These are phyloP conservation scores for Thryonomys swinderianus DNA, from an alignment of 2,113 vertebrate genomes.

Conservation along the genomic window DNA sequence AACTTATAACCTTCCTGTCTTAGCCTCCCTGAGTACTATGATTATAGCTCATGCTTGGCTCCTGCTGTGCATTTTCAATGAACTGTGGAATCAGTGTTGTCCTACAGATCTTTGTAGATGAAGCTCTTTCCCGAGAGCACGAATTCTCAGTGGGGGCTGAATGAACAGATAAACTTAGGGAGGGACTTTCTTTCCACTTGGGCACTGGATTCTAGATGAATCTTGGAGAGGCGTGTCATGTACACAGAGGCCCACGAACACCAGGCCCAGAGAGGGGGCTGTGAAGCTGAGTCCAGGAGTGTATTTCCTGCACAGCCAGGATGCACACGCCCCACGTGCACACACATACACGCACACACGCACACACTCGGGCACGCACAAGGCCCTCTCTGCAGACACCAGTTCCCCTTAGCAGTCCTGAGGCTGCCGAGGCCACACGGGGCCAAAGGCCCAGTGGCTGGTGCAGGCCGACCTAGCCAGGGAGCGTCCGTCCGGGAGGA, in stretches of 20 bases:
- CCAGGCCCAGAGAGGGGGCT: neutral
- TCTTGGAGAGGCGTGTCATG: neutral
- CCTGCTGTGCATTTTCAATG: neutral
- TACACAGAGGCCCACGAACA: neutral
- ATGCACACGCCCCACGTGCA: rapidly evolving
- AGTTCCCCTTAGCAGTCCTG: neutral
- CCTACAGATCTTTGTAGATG: neutral
- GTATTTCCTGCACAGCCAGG: neutral
- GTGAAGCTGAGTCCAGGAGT: neutral
- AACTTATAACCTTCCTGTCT: neutral
- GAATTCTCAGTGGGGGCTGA: neutral
- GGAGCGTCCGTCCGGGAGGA: neutral
- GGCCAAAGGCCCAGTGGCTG: rapidly evolving
- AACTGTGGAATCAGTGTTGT: neutral
- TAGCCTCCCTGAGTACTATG: neutral
- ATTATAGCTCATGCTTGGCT: neutral
- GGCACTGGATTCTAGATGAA: neutral
- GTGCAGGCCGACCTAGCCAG: neutral
- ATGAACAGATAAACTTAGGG: neutral
- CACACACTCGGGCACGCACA: neutral
- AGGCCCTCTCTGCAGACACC: neutral
- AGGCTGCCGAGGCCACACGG: neutral
- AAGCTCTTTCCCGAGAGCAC: neutral
- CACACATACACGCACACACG: neutral
- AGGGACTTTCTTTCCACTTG: neutral